Evolutionary conservation across 2,888 invertebrate species (phyloP), one percentile per base, ranked within the genome.

Genomic region (Eupeodes luniger): DNA sequence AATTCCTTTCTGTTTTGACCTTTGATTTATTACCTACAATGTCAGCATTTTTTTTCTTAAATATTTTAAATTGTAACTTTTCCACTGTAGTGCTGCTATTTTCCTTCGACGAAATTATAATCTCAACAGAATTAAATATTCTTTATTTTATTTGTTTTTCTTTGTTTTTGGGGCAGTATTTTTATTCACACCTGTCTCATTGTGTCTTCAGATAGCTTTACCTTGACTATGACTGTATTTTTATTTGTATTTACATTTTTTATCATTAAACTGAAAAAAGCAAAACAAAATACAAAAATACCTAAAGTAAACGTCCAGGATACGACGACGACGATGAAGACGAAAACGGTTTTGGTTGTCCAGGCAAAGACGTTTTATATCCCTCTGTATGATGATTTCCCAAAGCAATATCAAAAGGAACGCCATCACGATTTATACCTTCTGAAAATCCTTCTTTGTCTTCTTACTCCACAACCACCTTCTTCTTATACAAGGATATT

Each of bases 301-400:
- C 7, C 4, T 7, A 67, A 53, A 14, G 1, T 10, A 9, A n/a
- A 55, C 11, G 69, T 40, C 66, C 55, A 19, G 19, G 19, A 19
- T 19, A 19, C 19, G 19, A 19, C 19, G 19, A 19, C 19, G 19
- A 72, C 4, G 40, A 7, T 9, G 40, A 40, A 2, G 40, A 40
- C 40, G 40, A n/a, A n/a, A n/a, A 40, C 40, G 40, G 1, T 5
- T 1, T 7, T 40, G 40, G 6, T 7, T 40, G 40, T 40, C 34
- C 34, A 59, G 4, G 14, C 6, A 57, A 6, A 67, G 57, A 62
- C n/a, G 51, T 64, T 77, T 57, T 47, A 16, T 74, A 77, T 67
- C 72, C 67, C 19, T 85, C 44, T 16, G 47, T 74, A 16, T 69
- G 53, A 64, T 57, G 80, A 69, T 64, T 80, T 75, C 62, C 67